Evolutionary conservation across 1,140 invertebrate genomes (phyloP), one percentile per base, ranked within the genome.

Genomic region (Agrilus planipennis): DNA sequence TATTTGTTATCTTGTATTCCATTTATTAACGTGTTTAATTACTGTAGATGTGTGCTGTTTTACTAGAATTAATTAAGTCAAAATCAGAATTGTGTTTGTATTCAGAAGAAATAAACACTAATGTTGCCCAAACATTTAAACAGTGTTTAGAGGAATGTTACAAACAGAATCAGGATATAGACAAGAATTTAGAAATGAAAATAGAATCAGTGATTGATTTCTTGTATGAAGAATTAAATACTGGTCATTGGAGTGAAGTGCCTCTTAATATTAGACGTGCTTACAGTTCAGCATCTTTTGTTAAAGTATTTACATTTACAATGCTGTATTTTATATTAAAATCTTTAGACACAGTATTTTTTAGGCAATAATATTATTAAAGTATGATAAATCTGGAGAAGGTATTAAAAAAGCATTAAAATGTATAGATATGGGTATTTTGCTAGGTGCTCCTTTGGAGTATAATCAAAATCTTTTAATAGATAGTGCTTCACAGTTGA

Each of bases 361-460:
- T 34, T 11, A 36, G 34, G 34, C 34, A 3, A 10, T 36, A 3
- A 23, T 36, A n/a, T 21, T 36, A 9, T 10, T 36, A 12, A 36
- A 23, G 6, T 21, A 11, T 36, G n/a, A 5, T 36, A n/a, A n/a
- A n/a, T 10, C 32, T 5, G 14, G 5, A 20, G 16, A 22, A 12
- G 14, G 2, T 4, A 3, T 36, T 7, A 4, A 23, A 36, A 16
- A 21, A 10, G 34, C 36, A 11, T 71, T 86, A 34, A 69, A 77
- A 60, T 73, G 76, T 40, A 73, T 84, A 58, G 89, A 93, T 64
- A 76, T 79, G 68, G 88, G 85, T 2, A 66, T 91, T 42, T 58
- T 92, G 14, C 77, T 91, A 68, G 87, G 86, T 9, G 77, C 77
- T 30, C 81, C 84, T 7, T 49, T 79, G 45, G 55, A 63, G 35